Percentiles rank a stretch among this genome's conserved stretches.
These are phyloP conservation scores for Cephonodes hylas DNA, from an alignment of 2,888 invertebrate species.

Conservation along the genomic window DNA sequence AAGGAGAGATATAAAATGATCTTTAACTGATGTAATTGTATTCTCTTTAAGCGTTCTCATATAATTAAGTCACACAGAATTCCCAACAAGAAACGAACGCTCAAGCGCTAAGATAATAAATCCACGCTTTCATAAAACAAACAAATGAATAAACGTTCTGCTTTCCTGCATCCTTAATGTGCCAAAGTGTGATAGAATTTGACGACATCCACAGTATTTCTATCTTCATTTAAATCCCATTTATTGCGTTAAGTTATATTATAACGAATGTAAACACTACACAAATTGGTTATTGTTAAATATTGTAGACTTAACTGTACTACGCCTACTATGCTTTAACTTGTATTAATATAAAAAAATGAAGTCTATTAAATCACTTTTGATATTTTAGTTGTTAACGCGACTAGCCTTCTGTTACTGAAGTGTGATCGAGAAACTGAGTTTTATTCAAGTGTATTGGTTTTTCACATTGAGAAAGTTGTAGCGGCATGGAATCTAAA, in stretches of 20 bases:
- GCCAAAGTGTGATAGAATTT: neutral
- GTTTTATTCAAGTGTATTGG: no score
- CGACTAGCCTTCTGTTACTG: no score
- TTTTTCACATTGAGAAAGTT: no score
- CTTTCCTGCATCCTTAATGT: neutral
- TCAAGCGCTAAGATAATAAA: neutral
- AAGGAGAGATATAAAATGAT: neutral
- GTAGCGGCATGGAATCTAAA: no score
- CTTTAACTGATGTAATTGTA: neutral
- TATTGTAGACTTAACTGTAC: no score
- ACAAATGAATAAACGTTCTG: slow-evolving; percentile 11
- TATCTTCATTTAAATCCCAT: neutral
- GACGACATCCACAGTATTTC: neutral
- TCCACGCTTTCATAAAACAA: slow-evolving; percentile 13
- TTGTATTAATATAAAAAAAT: no score
- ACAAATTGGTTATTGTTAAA: no score
- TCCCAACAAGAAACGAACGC: neutral
- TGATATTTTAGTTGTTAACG: no score
- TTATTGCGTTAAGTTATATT: no score
- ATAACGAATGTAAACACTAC: no score
- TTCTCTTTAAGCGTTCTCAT: neutral
- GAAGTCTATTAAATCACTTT: no score
- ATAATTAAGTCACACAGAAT: neutral
- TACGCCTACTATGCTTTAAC: neutral
- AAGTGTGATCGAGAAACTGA: no score